Conservation (phyloP, 2,888 invertebrate species). For the Antitype chi region DNA sequence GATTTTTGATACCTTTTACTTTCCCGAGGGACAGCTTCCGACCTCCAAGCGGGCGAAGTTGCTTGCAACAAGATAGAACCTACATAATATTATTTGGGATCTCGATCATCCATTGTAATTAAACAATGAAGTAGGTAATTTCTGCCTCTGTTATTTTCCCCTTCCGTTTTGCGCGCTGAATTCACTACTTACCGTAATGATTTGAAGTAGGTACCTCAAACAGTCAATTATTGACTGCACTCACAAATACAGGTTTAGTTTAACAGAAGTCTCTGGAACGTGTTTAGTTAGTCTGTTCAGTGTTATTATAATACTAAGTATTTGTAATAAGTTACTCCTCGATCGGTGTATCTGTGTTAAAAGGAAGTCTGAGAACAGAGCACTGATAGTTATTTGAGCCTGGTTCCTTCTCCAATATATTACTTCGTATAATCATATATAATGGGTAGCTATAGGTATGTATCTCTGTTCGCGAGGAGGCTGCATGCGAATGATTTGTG, state of each 20-base stretch:
- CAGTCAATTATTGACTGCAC: conserved; percentile 5
- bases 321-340: conserved; percentile 41
- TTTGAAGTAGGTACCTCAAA: conserved; percentile 5
- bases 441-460: conserved; percentile 31
- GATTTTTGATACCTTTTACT: no score
- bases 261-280: conserved; percentile 23
- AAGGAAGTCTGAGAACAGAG: conserved; percentile 36
- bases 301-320: conserved; percentile 44
- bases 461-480: conserved; percentile 65
- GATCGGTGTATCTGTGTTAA: conserved; percentile 15
- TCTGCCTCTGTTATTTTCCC: neutral
- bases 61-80: no score
- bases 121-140: conserved; percentile 7
- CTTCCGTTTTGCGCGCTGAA: neutral
- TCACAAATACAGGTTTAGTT: conserved; percentile 3
- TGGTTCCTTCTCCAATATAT: conserved; percentile 29
- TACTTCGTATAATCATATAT: conserved; percentile 2
- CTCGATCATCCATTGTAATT: neutral
- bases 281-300: conserved; percentile 33
- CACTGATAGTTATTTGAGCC: conserved; percentile 23
- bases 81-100: neutral
- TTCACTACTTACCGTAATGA: neutral
- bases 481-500: conserved; percentile 82
- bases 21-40: no score
- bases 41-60: no score